A percentile compares a stretch with the other conserved stretches of the same genome.
Conservation (phyloP, 2,797 vertebrate genomes). For the Coregonus sp. region DNA sequence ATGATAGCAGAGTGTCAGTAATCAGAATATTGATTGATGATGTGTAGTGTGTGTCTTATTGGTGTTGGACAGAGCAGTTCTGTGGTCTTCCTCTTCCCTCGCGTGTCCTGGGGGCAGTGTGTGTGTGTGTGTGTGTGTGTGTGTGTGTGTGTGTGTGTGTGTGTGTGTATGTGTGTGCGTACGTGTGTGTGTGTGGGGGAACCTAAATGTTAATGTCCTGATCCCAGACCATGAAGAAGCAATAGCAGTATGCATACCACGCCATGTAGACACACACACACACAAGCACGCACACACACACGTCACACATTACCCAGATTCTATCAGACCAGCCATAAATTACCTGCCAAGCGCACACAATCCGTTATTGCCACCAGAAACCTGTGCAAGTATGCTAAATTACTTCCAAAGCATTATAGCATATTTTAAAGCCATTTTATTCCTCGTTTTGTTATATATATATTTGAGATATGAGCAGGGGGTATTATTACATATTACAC, state of each 20-base stretch:
- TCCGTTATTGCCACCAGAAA: neutral
- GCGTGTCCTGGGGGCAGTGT: too few species aligned
- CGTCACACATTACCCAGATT: constrained; percentile 2
- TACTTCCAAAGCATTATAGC: neutral
- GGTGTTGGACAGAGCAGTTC: too few species aligned
- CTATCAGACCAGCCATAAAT: constrained; percentile 22
- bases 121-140: too few species aligned
- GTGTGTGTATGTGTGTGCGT: neutral
- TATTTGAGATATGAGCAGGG: neutral
- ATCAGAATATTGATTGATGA: too few species aligned
- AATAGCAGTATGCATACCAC: neutral
- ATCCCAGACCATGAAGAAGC: constrained; percentile 1
- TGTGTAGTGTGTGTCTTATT: too few species aligned
- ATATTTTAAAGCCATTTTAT: neutral
- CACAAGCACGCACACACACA: neutral
- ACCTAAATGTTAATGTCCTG: constrained; percentile 21
- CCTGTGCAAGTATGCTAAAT: neutral
- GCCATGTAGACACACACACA: neutral
- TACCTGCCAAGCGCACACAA: constrained; percentile 11
- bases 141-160: neutral
- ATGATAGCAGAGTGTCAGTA: too few species aligned
- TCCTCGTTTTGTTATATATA: neutral
- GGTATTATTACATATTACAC: constrained; percentile 11
- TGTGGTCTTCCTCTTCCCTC: too few species aligned
- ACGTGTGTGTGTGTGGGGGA: neutral